phyloP scores from a whole-genome alignment of 1,140 invertebrate species.

The Caenorhabditis tropicalis region DNA sequence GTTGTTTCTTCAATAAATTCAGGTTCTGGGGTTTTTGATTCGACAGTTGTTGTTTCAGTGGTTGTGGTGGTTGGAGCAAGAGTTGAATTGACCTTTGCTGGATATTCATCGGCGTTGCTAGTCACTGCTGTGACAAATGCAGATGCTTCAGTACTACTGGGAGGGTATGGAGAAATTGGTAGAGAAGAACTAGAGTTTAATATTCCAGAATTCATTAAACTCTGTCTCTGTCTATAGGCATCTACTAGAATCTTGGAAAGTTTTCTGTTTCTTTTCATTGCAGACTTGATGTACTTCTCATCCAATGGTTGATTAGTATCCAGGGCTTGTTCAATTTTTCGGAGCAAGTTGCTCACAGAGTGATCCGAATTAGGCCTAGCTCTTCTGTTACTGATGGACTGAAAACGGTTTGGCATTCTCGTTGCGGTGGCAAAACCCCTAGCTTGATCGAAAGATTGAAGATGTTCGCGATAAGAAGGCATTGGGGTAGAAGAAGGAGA shows the following conservation, averaged over 20 bases:
- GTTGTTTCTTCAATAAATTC: not conserved
- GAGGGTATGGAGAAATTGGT: not conserved
- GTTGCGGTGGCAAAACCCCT: not conserved
- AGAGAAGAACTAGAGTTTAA: not conserved
- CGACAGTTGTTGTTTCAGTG: too few species aligned
- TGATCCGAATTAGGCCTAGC: not conserved
- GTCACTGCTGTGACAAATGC: not conserved
- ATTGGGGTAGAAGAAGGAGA: not conserved
- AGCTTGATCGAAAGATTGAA: not conserved
- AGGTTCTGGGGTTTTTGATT: not conserved
- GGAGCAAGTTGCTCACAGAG: not conserved
- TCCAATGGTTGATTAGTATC: slow-evolving; percentile 38
- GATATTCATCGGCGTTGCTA: not conserved
- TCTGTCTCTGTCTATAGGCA: slow-evolving; percentile 32
- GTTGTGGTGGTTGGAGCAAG: not conserved
- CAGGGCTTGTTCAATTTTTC: slow-evolving; percentile 8
- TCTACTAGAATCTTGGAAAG: slow-evolving; percentile 40
- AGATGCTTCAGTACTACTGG: not conserved
- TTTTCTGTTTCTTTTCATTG: slow-evolving; percentile 32
- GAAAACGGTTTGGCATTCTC: not conserved
- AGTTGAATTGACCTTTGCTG: not conserved
- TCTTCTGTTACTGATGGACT: not conserved
- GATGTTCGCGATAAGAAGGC: slow-evolving; percentile 1
- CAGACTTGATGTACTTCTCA: slow-evolving; percentile 38
- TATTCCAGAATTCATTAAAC: not conserved